Base-by-base conservation (phyloP, 37 sponge, comb jelly and placozoan genomes). In the Crambe crambe region DNA sequence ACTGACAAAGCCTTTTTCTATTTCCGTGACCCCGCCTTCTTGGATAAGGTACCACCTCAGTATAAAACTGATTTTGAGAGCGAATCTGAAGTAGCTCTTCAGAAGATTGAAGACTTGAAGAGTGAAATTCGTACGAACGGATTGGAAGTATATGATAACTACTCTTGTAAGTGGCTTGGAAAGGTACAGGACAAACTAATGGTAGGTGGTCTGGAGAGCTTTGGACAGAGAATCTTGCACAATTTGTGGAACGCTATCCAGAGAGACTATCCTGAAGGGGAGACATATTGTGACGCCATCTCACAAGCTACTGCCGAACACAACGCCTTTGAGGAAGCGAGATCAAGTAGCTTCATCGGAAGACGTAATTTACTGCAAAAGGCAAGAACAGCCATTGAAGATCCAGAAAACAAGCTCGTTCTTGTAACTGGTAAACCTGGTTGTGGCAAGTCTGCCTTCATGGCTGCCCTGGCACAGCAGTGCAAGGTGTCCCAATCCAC, bases 191-290 rank as follows among this genome's bases (percentile, higher is more conserved):
- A 87, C 51, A 94, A 91, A 25, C 85, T 90, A 31, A 84, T 94
- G 83, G 84, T 86, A 30, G 83, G 82, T 8, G 82, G 83, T 0
- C 79, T 97, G 68, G 95, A 94, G 37, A 90, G 91, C 57, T 97
- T 97, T 84, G 97, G 97, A 25, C 69, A 88, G 74, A 61, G 97
- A 73, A 95, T 97, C 26, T 74, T 97, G 54, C 44, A 94, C 62
- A 88, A 88, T 32, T 62, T 97, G 51, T 97, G 97, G 97, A 94
- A 94, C 78, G 83, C 92, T 15, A 93, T 97, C 22, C 86, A 91
- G 66, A 82, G 66, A 60, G 87, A 88, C 61, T 97, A 68, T 47
- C 92, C 95, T 29, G 80, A 88, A 32, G 85, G 86, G 10, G 90
- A 96, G 18, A 58, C 64, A 0, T 44, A 43, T 9, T 25, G 58